Evolutionary conservation across 2,888 invertebrate genomes (phyloP).

Genomic region (Plusia festucae): DNA sequence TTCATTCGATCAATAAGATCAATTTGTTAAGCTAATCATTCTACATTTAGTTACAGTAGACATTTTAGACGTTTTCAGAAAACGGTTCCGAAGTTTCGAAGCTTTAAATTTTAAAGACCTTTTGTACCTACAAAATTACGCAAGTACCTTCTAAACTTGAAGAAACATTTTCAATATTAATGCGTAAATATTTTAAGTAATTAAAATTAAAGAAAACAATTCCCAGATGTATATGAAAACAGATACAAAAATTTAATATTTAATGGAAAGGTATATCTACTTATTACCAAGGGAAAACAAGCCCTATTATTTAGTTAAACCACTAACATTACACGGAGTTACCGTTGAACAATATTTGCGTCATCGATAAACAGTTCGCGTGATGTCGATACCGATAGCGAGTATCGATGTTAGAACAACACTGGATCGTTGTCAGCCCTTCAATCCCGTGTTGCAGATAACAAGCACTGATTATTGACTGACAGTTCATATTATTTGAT

Average conservation of each 20-base stretch:
- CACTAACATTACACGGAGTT: not conserved
- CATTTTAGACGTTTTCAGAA: too few species aligned
- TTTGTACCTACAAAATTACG: too few species aligned
- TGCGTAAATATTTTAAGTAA: too few species aligned
- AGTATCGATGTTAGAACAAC: constrained; percentile 5
- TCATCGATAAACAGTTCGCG: not conserved
- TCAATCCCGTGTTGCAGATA: constrained; percentile 31
- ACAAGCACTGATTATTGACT: constrained; percentile 29
- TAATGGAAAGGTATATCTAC: too few species aligned
- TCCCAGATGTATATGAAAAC: too few species aligned
- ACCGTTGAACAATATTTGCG: not conserved
- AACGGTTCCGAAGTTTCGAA: too few species aligned
- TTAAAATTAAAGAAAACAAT: too few species aligned
- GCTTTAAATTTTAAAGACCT: too few species aligned
- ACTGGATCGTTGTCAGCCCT: constrained; percentile 7
- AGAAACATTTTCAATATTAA: too few species aligned
- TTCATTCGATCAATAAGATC: not conserved
- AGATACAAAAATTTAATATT: too few species aligned
- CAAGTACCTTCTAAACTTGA: too few species aligned
- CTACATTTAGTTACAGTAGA: too few species aligned
- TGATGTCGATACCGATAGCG: not conserved
- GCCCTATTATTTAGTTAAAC: not conserved
- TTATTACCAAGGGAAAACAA: not conserved
- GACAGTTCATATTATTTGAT: constrained; percentile 42
- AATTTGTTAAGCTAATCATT: not conserved